phyloP scores from a whole-genome alignment of 2,113 vertebrate genomes.

The Periophthalmodon schlosseri region DNA sequence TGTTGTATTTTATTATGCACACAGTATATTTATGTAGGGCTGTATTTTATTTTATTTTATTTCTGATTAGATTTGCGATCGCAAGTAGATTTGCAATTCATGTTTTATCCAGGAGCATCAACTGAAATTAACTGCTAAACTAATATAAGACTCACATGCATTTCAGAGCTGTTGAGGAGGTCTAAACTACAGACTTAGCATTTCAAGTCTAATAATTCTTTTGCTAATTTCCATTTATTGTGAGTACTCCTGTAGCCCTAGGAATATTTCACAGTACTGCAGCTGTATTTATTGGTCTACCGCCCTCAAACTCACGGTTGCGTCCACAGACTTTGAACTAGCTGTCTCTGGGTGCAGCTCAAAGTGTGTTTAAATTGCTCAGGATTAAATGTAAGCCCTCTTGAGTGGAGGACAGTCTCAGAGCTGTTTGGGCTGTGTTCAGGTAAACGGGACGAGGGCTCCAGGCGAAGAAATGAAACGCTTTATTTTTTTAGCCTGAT shows the following conservation, averaged over 20 bases:
- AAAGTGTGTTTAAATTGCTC: slow-evolving; percentile 32
- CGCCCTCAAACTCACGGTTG: slow-evolving; percentile 5
- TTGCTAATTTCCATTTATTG: no score
- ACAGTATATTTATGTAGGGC: no score
- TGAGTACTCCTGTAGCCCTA: not conserved
- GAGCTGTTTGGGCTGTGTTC: slow-evolving; percentile 35
- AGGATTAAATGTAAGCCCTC: slow-evolving; percentile 40
- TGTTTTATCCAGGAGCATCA: no score
- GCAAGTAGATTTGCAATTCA: no score
- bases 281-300: not conserved
- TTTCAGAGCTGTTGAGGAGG: no score
- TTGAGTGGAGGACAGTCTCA: slow-evolving; percentile 11
- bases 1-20: no score
- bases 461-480: slow-evolving; percentile 36
- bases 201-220: no score
- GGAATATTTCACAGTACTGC: not conserved
- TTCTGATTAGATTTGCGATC: no score
- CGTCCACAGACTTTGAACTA: not conserved
- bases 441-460: slow-evolving; percentile 31
- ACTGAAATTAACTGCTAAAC: no score
- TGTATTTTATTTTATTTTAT: no score
- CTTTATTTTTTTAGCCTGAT: slow-evolving; percentile 20
- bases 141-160: no score
- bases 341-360: slow-evolving; percentile 1
- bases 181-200: no score